These are phyloP conservation scores for Cheilosia scutellata DNA, from an alignment of 2,888 invertebrate species.

Conservation along the genomic window DNA sequence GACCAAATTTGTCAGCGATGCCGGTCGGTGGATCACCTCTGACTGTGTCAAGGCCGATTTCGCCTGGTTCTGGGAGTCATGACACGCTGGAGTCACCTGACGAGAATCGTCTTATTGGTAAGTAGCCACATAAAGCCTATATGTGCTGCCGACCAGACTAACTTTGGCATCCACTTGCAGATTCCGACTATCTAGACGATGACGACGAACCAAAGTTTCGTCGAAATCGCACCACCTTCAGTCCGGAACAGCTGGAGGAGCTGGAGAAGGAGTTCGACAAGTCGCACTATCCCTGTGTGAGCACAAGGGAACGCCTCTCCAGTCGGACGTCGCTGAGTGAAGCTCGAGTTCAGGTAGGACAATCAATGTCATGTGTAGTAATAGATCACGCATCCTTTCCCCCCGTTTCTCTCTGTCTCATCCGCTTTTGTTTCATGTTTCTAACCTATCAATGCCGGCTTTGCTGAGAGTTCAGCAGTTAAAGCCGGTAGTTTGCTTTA, in stretches of 20 bases:
- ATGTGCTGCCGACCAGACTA: conserved; percentile 35
- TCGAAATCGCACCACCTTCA: conserved; percentile 96
- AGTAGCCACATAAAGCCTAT: neutral
- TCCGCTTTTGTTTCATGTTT: conserved; percentile 47
- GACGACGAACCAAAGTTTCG: conserved; percentile 97
- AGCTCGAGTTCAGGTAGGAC: conserved; percentile 96
- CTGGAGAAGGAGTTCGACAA: conserved; percentile 97
- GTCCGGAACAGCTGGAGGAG: conserved; percentile 96
- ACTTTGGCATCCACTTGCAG: conserved; percentile 87
- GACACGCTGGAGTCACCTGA: conserved; percentile 83
- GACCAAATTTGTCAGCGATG: conserved; percentile 85
- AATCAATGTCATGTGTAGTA: conserved; percentile 30
- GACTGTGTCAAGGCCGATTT: conserved; percentile 79
- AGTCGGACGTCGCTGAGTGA: conserved; percentile 96
- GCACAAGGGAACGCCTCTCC: conserved; percentile 95
- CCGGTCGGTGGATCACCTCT: conserved; percentile 86
- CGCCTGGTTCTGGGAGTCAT: conserved; percentile 85
- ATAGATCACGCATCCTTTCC: conserved; percentile 55
- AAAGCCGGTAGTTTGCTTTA: neutral
- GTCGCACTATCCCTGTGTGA: conserved; percentile 97
- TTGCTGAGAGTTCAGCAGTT: conserved; percentile 17
- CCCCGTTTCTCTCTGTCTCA: conserved; percentile 32
- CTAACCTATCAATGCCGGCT: conserved; percentile 48
- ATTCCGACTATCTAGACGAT: conserved; percentile 90
- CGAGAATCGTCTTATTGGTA: conserved; percentile 82